Evolutionary conservation across 2,888 invertebrate species (phyloP), one percentile per base, ranked within the genome.

Genomic region (Dysmachus trigonus): DNA sequence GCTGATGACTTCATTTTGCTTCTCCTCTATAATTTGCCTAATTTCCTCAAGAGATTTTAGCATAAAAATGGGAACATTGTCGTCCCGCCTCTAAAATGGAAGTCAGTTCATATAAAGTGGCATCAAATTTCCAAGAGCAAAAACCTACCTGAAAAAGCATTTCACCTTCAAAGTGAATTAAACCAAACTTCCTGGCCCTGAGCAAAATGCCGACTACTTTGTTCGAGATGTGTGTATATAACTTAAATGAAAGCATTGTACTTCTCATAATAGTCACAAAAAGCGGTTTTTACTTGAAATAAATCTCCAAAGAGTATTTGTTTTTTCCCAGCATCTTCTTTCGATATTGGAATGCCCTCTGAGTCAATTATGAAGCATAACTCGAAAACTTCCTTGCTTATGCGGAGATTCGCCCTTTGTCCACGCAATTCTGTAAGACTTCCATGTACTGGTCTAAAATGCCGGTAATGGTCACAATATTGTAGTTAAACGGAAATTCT

Each of bases 121-220:
- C 18, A 47, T 47, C n/a, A n/a, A 4, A 15, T 13, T 47, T 47
- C 1, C n/a, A 47, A 47, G 18, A 1, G n/a, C 6, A 47, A 47
- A 51, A 31, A 74, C 38, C 83, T 91, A 95, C 95, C 94, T 99
- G 99, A 91, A 97, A 99, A 87, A 99, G 93, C 91, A 97, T 97
- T 94, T 99, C 99, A 85, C 98, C 98, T 92, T 98, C 98, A 90
- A 99, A 99, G 88, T 95, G 95, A 3, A 99, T 93, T 47, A 98
- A 93, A 84, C 97, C 96, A 91, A 98, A 96, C 91, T 98, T 98
- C 88, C 99, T 94, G 0, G 98, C 98, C 88, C 99, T 94, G 87
- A 99, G 92, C 79, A 99, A 93, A 88, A 99, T 94, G 1, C 99
- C 99, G 5, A 99, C 99, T 33, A 98, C 95, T 93, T 99, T 98